A percentile compares a stretch with the other conserved stretches of the same genome.
phyloP scores from a whole-genome alignment of 2,888 invertebrate species.

The Argyresthia albistria region DNA sequence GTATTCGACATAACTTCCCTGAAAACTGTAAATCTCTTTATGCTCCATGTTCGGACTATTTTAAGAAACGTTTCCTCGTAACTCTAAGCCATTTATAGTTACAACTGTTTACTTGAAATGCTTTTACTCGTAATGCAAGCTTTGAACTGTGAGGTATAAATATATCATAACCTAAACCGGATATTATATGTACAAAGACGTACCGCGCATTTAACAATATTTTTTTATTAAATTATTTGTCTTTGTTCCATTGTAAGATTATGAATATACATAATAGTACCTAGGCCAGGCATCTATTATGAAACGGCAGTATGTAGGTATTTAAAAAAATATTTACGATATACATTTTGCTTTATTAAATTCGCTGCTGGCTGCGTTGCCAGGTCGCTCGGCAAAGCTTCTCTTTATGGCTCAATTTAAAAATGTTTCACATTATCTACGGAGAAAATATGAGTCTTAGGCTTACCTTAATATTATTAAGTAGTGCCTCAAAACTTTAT shows the following conservation, averaged over 20 bases:
- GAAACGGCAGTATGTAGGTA: slow-evolving; percentile 12
- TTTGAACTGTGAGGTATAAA: not conserved
- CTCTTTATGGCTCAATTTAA: slow-evolving; percentile 59
- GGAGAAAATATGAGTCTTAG: slow-evolving; percentile 43
- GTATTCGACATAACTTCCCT: too few species aligned
- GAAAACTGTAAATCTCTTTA: too few species aligned
- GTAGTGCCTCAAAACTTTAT: not conserved
- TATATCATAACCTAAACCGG: not conserved
- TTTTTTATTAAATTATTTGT: too few species aligned
- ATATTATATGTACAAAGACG: too few species aligned
- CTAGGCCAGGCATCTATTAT: not conserved
- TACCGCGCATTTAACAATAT: too few species aligned
- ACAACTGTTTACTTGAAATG: slow-evolving; percentile 1
- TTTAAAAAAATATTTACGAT: slow-evolving; percentile 44
- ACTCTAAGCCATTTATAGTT: slow-evolving; percentile 1
- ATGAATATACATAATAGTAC: too few species aligned
- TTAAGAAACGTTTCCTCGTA: not conserved
- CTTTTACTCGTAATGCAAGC: not conserved
- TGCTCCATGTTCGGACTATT: not conserved
- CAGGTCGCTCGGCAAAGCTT: slow-evolving; percentile 42
- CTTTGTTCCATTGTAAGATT: too few species aligned
- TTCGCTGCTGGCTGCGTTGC: slow-evolving; percentile 34
- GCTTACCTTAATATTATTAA: slow-evolving; percentile 12
- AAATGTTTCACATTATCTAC: slow-evolving; percentile 52
- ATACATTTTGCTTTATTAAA: slow-evolving; percentile 60